These are phyloP conservation scores for Rhyacophila brunnea DNA, from an alignment of 1,140 invertebrate genomes.

Conservation along the genomic window DNA sequence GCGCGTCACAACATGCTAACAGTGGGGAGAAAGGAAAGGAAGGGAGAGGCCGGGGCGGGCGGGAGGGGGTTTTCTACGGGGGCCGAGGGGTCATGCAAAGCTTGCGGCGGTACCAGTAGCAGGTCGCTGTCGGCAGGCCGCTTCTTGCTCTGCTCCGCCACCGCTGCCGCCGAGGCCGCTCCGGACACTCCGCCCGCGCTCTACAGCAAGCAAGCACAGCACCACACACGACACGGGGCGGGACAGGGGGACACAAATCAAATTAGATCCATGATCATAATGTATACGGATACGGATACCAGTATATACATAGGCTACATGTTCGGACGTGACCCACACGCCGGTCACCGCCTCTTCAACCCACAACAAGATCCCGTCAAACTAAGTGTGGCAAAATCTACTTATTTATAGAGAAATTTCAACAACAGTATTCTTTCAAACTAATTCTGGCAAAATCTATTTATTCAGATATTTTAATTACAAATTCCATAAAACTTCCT, in stretches of 20 bases:
- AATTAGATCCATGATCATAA: constrained; percentile 19
- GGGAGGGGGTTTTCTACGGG: constrained; percentile 16
- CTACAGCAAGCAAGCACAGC: constrained; percentile 39
- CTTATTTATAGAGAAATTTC: too few relatives aligned
- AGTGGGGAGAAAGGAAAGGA: constrained; percentile 7
- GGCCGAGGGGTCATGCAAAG: constrained; percentile 39
- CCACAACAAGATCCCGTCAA: too few relatives aligned
- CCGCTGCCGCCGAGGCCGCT: constrained; percentile 47
- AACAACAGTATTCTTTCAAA: too few relatives aligned
- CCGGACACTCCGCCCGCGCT: constrained; percentile 40
- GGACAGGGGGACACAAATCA: constrained; percentile 33
- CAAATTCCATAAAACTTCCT: too few relatives aligned
- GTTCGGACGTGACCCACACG: too few relatives aligned
- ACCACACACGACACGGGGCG: constrained; percentile 37
- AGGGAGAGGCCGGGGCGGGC: constrained; percentile 1
- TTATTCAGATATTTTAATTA: too few relatives aligned
- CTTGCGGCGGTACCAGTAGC: constrained; percentile 83
- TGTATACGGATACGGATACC: too few relatives aligned
- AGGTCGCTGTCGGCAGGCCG: constrained; percentile 70
- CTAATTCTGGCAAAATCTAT: too few relatives aligned
- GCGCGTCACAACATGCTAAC: constrained; percentile 30
- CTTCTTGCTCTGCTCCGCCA: constrained; percentile 82
- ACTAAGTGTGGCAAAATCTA: too few relatives aligned
- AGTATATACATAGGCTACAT: constrained; percentile 21
- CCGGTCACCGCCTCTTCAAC: too few relatives aligned